phyloP scores from a whole-genome alignment of 2,888 invertebrate genomes.

The Drosophila yooni region DNA sequence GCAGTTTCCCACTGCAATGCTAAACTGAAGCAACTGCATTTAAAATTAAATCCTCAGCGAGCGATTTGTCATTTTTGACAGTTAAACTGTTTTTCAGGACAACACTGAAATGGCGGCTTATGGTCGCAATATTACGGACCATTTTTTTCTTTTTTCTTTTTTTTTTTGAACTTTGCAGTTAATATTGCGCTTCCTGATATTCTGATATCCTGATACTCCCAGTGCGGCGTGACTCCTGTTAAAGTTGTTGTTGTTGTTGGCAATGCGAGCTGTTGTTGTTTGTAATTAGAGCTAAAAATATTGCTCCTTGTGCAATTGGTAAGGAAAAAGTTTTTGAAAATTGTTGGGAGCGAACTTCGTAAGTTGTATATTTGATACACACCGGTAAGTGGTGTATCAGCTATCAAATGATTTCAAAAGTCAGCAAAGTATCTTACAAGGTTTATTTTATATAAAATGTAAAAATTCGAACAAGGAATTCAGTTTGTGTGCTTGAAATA shows the following conservation, averaged over 20 bases:
- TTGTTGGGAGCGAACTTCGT: background rate
- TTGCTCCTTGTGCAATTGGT: conserved; percentile 14
- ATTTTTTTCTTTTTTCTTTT: background rate
- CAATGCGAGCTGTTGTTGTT: conserved; percentile 61
- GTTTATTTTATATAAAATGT: background rate
- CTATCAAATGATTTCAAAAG: conserved; percentile 13
- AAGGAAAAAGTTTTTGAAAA: conserved; percentile 5
- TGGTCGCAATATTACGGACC: conserved; percentile 58
- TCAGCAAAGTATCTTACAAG: background rate
- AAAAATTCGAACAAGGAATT: background rate
- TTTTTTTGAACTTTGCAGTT: conserved; percentile 17
- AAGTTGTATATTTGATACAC: conserved; percentile 14
- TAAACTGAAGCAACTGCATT: conserved; percentile 65
- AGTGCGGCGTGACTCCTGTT: conserved; percentile 63
- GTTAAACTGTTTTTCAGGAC: conserved; percentile 65
- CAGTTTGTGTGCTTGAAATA: background rate
- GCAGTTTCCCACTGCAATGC: conserved; percentile 65
- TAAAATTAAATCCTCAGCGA: conserved; percentile 77
- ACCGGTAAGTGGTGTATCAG: conserved; percentile 24
- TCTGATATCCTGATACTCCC: conserved; percentile 53
- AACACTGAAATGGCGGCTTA: conserved; percentile 65
- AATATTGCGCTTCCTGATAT: conserved; percentile 34
- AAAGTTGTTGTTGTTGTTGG: conserved; percentile 44
- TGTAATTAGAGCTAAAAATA: conserved; percentile 71
- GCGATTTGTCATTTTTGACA: conserved; percentile 81